Conservation (phyloP, 2,797 vertebrate genomes). For the Myotis myotis region DNA sequence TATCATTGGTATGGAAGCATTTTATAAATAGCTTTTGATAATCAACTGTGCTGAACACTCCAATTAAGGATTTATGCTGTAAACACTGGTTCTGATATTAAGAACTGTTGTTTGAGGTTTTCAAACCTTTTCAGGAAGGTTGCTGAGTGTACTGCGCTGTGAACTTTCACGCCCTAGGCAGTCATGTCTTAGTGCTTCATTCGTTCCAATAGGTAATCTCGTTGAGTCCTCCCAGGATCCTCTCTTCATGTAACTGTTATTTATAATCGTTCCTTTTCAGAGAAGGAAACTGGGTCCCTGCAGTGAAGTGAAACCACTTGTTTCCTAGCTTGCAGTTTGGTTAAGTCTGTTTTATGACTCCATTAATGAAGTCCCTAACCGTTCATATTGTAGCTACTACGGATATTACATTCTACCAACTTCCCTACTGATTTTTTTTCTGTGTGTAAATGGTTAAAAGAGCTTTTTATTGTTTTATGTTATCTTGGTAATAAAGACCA, state of each 20-base stretch:
- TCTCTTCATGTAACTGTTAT: conserved; percentile 1
- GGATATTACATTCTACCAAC: neutral
- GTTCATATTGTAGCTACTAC: neutral
- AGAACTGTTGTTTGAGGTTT: conserved; percentile 50
- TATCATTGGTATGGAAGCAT: conserved; percentile 66
- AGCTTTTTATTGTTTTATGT: conserved; percentile 31
- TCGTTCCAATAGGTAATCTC: neutral
- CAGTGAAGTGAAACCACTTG: neutral
- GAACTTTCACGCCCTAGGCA: neutral
- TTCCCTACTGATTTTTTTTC: conserved; percentile 21
- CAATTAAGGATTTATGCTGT: conserved; percentile 26
- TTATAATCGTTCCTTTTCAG: conserved; percentile 46
- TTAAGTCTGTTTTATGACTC: conserved; percentile 55
- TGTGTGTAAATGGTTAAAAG: conserved; percentile 55
- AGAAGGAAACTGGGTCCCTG: neutral
- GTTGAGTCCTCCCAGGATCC: neutral
- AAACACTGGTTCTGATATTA: conserved; percentile 48
- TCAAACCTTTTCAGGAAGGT: conserved; percentile 33
- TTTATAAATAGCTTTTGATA: conserved; percentile 64
- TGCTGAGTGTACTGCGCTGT: neutral
- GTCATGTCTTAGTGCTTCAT: neutral
- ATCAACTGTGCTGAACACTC: conserved; percentile 51
- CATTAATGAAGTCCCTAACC: neutral
- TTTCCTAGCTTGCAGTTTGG: neutral
- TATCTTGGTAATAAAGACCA: conserved; percentile 40